A percentile compares a stretch with the other conserved stretches of the same genome.
These are phyloP conservation scores for Apoderus coryli DNA, from an alignment of 2,888 invertebrate genomes.

Conservation along the genomic window DNA sequence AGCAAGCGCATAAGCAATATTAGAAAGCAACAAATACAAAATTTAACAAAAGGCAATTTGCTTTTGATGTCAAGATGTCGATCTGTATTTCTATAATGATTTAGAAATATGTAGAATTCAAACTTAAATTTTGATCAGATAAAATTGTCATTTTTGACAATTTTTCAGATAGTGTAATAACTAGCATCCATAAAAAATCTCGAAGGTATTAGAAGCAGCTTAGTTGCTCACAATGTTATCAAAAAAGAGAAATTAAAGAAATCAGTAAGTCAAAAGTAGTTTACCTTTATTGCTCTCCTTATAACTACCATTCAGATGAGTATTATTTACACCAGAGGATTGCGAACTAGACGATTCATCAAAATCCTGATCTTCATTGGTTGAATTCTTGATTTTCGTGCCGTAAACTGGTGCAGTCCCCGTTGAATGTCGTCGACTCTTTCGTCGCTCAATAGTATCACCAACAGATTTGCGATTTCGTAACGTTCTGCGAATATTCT, in stretches of 20 bases:
- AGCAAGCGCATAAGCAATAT: conserved; percentile 15
- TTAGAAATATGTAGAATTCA: too few relatives aligned
- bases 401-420: conserved; percentile 42
- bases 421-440: conserved; percentile 62
- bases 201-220: conserved; percentile 3
- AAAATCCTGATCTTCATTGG: conserved; percentile 31
- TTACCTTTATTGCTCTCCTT: conserved; percentile 41
- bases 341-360: conserved; percentile 46
- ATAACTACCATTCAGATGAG: conserved; percentile 40
- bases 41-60: too few relatives aligned
- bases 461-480: conserved; percentile 48
- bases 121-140: too few relatives aligned
- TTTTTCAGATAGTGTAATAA: too few relatives aligned
- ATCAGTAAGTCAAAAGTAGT: conserved; percentile 10
- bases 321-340: conserved; percentile 38
- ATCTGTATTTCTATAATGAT: too few relatives aligned
- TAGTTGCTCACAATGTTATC: not conserved
- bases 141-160: too few relatives aligned
- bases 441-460: conserved; percentile 55
- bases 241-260: conserved; percentile 8
- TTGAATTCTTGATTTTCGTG: conserved; percentile 19
- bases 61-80: too few relatives aligned
- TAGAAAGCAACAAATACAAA: conserved; percentile 11
- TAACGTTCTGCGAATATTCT: conserved; percentile 57
- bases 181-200: too few relatives aligned